Evolutionary conservation across 92 coral and sea anemone genomes (phyloP).

Genomic region (Porites divaricata): DNA sequence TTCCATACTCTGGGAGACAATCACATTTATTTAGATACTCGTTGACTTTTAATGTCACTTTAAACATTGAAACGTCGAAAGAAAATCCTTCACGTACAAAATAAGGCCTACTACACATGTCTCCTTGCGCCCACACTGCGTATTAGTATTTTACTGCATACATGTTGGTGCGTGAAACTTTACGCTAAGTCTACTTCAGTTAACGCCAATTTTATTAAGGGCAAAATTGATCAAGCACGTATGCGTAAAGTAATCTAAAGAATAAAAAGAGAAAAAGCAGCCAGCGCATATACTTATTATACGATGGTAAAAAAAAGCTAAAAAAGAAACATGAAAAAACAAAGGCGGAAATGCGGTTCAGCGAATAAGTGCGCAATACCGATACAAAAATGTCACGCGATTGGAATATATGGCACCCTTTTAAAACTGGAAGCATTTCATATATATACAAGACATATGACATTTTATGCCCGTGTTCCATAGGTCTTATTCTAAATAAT

Average conservation of each 20-base stretch:
- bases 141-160: too few relatives aligned
- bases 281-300: neutral
- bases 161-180: too few relatives aligned
- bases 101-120: neutral
- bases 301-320: too few relatives aligned
- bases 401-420: neutral
- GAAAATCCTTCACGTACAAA: neutral
- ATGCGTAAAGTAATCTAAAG: neutral
- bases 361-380: neutral
- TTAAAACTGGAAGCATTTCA: too few relatives aligned
- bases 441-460: too few relatives aligned
- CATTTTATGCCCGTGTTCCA: too few relatives aligned
- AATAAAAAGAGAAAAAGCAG: neutral
- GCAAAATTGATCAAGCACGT: too few relatives aligned
- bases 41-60: neutral
- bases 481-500: too few relatives aligned
- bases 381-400: slow-evolving; percentile 14
- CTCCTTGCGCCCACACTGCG: neutral
- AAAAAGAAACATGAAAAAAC: neutral
- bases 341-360: neutral
- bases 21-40: neutral
- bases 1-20: neutral
- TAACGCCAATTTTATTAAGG: too few relatives aligned
- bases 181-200: too few relatives aligned
- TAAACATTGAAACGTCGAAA: neutral